A percentile compares a stretch with the other conserved stretches of the same genome.
phyloP scores from a whole-genome alignment of 1,140 invertebrate genomes.

The Ooceraea biroi region DNA sequence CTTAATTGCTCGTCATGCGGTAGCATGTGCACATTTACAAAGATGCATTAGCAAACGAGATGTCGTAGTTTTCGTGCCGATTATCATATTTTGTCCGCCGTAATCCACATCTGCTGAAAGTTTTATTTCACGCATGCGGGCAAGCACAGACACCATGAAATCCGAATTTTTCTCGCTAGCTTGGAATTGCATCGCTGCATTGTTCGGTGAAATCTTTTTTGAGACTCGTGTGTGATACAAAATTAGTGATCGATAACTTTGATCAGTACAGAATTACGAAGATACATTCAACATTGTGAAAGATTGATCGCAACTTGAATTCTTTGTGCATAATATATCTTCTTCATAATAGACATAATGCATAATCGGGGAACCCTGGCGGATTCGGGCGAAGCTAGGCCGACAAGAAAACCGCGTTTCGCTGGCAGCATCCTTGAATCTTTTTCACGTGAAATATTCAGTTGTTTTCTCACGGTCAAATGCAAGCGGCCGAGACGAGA shows the following conservation, averaged over 20 bases:
- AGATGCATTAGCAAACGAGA: constrained; percentile 38
- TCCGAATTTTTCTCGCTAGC: not conserved
- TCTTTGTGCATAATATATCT: not conserved
- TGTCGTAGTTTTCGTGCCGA: not conserved
- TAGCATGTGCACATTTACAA: not conserved
- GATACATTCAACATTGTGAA: not conserved
- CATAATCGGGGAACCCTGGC: too few species aligned
- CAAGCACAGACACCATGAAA: not conserved
- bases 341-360: too few species aligned
- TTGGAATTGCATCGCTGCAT: not conserved
- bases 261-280: not conserved
- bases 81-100: not conserved
- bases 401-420: too few species aligned
- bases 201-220: not conserved
- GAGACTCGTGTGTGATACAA: too few species aligned
- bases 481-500: not conserved
- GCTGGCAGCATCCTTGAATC: not conserved
- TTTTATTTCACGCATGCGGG: not conserved
- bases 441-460: not conserved
- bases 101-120: not conserved
- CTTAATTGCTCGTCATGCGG: constrained; percentile 52
- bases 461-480: not conserved
- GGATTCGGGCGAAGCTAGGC: not conserved
- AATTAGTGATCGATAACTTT: not conserved
- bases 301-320: not conserved